These are phyloP conservation scores for Selenia dentaria DNA, from an alignment of 2,888 invertebrate genomes.

Conservation along the genomic window DNA sequence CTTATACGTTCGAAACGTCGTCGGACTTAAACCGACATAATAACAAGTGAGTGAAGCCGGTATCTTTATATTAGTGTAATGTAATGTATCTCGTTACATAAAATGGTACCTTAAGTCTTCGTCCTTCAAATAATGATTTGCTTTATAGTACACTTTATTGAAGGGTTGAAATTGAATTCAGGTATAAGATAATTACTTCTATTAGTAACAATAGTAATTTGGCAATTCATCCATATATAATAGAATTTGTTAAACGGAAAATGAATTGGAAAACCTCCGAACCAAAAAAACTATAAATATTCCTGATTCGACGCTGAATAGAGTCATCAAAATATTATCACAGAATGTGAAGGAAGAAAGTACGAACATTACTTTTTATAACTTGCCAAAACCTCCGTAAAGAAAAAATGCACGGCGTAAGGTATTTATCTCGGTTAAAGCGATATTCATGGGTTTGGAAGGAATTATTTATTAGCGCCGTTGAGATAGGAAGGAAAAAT, in stretches of 20 bases:
- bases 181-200: no score
- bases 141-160: no score
- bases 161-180: no score
- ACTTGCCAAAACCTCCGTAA: conserved; percentile 10
- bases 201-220: no score
- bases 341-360: conserved; percentile 6
- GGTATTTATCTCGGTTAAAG: conserved; percentile 37
- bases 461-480: conserved; percentile 36
- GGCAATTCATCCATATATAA: no score
- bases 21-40: no score
- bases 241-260: conserved; percentile 21
- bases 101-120: no score
- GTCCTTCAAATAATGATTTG: no score
- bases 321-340: conserved; percentile 13
- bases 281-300: conserved; percentile 9
- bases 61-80: no score
- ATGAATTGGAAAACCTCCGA: conserved; percentile 13
- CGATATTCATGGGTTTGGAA: conserved; percentile 46
- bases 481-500: conserved; percentile 32
- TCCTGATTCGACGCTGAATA: conserved; percentile 2
- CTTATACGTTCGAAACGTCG: no score
- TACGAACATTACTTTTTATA: conserved; percentile 15
- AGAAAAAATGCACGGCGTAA: conserved; percentile 19
- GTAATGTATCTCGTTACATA: no score
- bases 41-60: no score